These are phyloP conservation scores for Phalacrocorax carbo DNA, from an alignment of 2,113 vertebrate species.

Conservation along the genomic window DNA sequence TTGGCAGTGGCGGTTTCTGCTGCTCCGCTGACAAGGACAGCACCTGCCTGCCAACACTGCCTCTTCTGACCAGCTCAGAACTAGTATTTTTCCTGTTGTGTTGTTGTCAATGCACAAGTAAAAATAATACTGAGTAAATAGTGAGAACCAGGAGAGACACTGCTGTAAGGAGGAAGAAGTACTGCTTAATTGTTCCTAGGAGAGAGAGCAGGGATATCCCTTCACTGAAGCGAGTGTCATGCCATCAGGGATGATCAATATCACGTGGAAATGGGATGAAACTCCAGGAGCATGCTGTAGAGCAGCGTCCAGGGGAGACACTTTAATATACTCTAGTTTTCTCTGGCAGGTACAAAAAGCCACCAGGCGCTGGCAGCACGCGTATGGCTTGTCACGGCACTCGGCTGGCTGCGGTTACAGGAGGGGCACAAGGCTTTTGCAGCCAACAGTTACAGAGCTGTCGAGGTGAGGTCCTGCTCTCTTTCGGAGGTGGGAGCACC, in stretches of 20 bases:
- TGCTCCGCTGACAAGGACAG: not conserved
- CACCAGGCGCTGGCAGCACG: not conserved
- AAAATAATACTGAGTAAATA: not conserved
- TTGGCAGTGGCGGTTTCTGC: not conserved
- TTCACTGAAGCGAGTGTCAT: not conserved
- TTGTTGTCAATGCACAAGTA: not conserved
- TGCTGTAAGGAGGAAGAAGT: not conserved
- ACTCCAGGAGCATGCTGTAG: not conserved
- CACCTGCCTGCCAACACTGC: not conserved
- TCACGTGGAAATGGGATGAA: not conserved
- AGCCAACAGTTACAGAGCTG: not conserved
- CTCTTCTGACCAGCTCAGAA: not conserved
- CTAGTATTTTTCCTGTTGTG: not conserved
- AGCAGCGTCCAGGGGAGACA: not conserved
- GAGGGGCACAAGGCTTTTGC: rapidly evolving
- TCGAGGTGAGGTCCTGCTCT: not conserved
- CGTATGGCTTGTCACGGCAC: rapidly evolving
- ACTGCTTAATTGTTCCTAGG: not conserved
- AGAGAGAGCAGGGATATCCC: not conserved
- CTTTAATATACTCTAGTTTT: not conserved
- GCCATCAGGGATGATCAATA: not conserved
- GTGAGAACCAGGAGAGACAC: not conserved
- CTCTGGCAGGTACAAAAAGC: not conserved
- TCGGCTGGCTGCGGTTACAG: rapidly evolving
- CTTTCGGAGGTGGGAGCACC: not conserved